Percentiles rank a stretch among this genome's conserved stretches.
These are phyloP conservation scores for Crotophaga sulcirostris DNA, from an alignment of 2,113 vertebrate species.

Conservation along the genomic window DNA sequence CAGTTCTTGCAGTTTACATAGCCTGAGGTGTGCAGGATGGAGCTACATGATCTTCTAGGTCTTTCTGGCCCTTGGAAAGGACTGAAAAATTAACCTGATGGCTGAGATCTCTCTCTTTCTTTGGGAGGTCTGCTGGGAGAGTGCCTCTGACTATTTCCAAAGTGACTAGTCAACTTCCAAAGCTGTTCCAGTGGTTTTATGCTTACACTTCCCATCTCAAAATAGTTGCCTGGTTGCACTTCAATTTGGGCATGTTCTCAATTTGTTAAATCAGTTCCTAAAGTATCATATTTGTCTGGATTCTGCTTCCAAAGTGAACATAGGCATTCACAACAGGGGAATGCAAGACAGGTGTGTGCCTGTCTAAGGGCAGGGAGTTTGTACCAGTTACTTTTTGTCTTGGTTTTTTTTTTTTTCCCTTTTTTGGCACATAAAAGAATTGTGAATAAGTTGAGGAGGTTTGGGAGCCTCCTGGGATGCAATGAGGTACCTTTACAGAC, in stretches of 20 bases:
- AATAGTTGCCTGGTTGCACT: background rate
- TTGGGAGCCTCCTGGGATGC: conserved; percentile 14
- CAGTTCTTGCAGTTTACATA: background rate
- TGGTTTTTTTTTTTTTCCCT: background rate
- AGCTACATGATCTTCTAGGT: background rate
- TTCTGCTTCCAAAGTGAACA: background rate
- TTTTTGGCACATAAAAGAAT: conserved; percentile 1
- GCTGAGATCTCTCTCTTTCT: too few relatives aligned
- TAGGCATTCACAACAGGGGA: background rate
- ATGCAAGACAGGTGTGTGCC: conserved; percentile 15
- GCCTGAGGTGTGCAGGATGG: background rate
- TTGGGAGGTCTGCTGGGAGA: background rate
- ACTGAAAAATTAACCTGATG: fast-evolving
- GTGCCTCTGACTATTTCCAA: background rate
- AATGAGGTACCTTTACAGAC: background rate
- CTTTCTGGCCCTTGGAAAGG: background rate
- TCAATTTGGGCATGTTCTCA: background rate
- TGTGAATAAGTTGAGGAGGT: conserved; percentile 34
- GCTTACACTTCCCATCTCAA: background rate
- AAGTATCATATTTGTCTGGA: background rate
- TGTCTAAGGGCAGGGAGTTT: background rate
- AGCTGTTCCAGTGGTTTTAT: background rate
- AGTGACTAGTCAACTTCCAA: background rate
- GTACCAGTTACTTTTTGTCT: background rate
- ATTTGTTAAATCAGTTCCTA: background rate